Conservation (phyloP, 1,140 invertebrate genomes). For the Danaus plexippus region DNA sequence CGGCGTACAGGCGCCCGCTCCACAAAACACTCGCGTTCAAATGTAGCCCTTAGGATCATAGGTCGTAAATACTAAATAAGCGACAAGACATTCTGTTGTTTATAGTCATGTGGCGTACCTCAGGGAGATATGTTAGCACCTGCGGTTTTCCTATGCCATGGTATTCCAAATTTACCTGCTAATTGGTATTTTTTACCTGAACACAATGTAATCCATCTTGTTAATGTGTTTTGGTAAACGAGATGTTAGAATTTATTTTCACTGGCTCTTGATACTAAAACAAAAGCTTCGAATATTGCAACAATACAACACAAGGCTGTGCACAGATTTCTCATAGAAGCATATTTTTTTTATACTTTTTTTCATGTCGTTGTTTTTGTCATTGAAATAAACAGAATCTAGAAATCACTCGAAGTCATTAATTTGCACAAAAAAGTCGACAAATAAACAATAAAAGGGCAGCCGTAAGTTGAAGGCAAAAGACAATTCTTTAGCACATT, state of each 20-base stretch:
- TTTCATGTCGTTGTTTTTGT: too few species aligned
- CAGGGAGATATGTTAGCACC: conserved; percentile 48
- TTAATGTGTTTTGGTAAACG: too few species aligned
- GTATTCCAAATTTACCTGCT: conserved; percentile 28
- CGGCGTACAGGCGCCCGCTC: conserved; percentile 21
- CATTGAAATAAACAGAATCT: too few species aligned
- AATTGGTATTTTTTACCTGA: conserved; percentile 22
- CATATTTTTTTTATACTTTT: too few species aligned
- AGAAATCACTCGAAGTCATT: too few species aligned
- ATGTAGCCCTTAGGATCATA: conserved; percentile 4
- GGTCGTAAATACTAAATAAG: background rate
- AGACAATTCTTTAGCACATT: conserved; percentile 46
- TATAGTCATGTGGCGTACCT: conserved; percentile 22
- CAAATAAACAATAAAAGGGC: conserved; percentile 20
- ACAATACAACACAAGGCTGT: too few species aligned
- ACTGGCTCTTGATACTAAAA: too few species aligned
- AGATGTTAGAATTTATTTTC: too few species aligned
- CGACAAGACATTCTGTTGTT: background rate
- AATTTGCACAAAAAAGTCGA: conserved; percentile 3
- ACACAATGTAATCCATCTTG: background rate
- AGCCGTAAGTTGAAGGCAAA: conserved; percentile 14
- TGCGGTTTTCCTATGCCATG: conserved; percentile 31
- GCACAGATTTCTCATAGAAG: too few species aligned
- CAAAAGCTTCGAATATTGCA: too few species aligned
- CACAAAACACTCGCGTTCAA: background rate